Percentiles rank a stretch among this genome's conserved stretches.
Evolutionary conservation across 2,888 invertebrate genomes (phyloP).

Genomic region (Harpagoxenus sublaevis): DNA sequence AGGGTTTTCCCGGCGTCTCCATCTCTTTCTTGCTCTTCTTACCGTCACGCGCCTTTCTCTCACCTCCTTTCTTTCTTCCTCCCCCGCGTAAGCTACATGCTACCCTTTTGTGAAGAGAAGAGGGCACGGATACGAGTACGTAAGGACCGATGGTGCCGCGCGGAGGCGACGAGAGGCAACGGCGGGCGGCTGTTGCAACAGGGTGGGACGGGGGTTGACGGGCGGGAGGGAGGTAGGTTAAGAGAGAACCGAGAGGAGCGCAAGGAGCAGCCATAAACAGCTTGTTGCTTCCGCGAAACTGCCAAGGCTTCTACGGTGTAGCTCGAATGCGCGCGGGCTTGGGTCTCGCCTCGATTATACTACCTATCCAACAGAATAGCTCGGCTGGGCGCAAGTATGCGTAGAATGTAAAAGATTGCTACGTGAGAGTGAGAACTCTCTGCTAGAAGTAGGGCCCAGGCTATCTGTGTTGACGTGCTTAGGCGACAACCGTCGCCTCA

Average conservation of each 20-base stretch:
- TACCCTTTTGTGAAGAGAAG: constrained; percentile 70
- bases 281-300: constrained; percentile 85
- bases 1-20: constrained; percentile 66
- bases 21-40: constrained; percentile 68
- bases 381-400: constrained; percentile 80
- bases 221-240: constrained; percentile 46
- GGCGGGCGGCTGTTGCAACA: constrained; percentile 55
- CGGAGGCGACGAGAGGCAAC: constrained; percentile 62
- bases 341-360: constrained; percentile 68
- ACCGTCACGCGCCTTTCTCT: constrained; percentile 53
- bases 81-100: constrained; percentile 64
- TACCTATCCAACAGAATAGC: constrained; percentile 75
- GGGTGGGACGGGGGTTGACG: constrained; percentile 49
- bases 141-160: constrained; percentile 59
- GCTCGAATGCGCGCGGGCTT: constrained; percentile 60
- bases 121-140: constrained; percentile 59
- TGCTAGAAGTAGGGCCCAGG: constrained; percentile 46
- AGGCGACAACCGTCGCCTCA: constrained; percentile 39
- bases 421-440: constrained; percentile 75
- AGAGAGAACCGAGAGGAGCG: constrained; percentile 66
- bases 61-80: not conserved
- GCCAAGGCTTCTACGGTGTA: constrained; percentile 71
- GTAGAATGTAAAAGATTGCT: constrained; percentile 83
- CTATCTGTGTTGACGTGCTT: constrained; percentile 23
- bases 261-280: constrained; percentile 84